Evolutionary conservation across 2,113 vertebrate genomes (phyloP), one percentile per base, ranked within the genome.

Genomic region (Ophthalmolycus amberensis): DNA sequence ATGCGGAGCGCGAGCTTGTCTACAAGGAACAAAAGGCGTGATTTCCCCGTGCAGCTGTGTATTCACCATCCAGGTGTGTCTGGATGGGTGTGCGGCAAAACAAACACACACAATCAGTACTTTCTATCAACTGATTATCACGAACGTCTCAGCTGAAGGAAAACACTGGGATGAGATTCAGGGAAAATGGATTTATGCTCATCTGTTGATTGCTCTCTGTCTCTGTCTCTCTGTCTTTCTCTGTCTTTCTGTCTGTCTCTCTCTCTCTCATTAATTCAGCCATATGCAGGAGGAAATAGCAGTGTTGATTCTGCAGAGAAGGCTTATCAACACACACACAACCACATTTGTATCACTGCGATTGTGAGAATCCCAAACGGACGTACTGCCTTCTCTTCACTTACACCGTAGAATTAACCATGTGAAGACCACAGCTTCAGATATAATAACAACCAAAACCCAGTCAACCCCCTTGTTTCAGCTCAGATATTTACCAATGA

Each of bases 221-320:
- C 32, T 32, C 32, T 32, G 0, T 32, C 32, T 50, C 16, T 50
- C 46, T 48, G 4, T 15, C 44, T 16, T 0, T 46, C 5, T 15
- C 63, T 42, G 22, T 65, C 71, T 48, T 20, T 34, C 67, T 27
- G 56, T 64, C 40, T 46, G 14, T 46, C 40, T 42, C 40, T 65
- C 71, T 46, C 38, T 59, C 66, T 27, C 67, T 64, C 40, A 76
- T 80, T 87, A 82, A 90, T 85, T 84, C 80, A 83, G 56, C 79
- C 90, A 85, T 87, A 90, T 90, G 86, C 77, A 81, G 66, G 52
- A 71, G 85, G 62, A 89, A 82, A 59, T 46, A 72, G 73, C 73
- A 38, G 71, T 80, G 67, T 88, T 77, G 59, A 22, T 82, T 80
- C 79, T 80, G 87, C 50, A 44, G 50, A 70, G 67, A 9, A 71